phyloP scores from a whole-genome alignment of 23 tunicate genomes.

The Corella eumyota region DNA sequence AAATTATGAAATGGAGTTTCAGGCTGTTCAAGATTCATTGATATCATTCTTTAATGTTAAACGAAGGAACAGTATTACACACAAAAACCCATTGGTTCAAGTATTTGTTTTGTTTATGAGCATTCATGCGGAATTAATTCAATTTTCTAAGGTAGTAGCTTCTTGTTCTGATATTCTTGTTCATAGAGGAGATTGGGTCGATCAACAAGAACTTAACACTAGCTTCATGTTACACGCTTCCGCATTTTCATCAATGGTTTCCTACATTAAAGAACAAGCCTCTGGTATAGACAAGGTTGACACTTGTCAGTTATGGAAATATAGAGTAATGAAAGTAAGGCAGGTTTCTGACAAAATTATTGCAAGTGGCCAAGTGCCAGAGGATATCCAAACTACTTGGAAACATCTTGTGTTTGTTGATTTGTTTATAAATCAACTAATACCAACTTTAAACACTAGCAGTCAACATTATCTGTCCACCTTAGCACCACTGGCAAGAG shows the following conservation, averaged over 20 bases:
- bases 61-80: too few species aligned
- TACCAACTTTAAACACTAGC: too few species aligned
- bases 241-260: slow-evolving; percentile 24
- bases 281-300: slow-evolving; percentile 9
- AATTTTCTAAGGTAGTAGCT: slow-evolving; percentile 12
- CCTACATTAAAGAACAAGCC: slow-evolving; percentile 5
- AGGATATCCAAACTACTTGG: neutral
- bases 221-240: slow-evolving; percentile 12
- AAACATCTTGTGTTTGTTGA: slow-evolving; percentile 21
- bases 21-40: too few species aligned
- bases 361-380: neutral
- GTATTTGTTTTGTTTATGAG: slow-evolving; percentile 16
- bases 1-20: neutral
- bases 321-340: slow-evolving; percentile 3
- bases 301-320: slow-evolving; percentile 28
- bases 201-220: slow-evolving; percentile 1
- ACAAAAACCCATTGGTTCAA: neutral
- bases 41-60: too few species aligned
- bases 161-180: slow-evolving; percentile 4
- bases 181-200: slow-evolving; percentile 2
- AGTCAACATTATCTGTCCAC: slow-evolving; percentile 12
- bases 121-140: slow-evolving; percentile 3
- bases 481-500: slow-evolving; percentile 17
- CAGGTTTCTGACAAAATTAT: slow-evolving; percentile 11
- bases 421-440: slow-evolving; percentile 25